Evolutionary conservation across 2,113 vertebrate species (phyloP).

Genomic region (Cheirogaleus medius): DNA sequence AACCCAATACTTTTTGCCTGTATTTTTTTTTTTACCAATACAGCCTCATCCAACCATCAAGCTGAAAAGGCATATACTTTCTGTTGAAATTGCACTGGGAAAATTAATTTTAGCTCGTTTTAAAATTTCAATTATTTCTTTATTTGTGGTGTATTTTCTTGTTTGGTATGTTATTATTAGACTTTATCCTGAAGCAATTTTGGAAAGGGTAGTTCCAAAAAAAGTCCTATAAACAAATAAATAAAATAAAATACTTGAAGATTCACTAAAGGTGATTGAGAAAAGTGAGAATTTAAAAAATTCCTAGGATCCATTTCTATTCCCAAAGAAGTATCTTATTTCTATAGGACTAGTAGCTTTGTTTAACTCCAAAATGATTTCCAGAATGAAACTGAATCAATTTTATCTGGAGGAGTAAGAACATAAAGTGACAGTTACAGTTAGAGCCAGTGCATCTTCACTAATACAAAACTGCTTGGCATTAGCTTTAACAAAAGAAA

Average conservation of each 20-base stretch:
- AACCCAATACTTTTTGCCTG: background rate
- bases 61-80: background rate
- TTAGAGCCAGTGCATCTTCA: background rate
- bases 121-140: background rate
- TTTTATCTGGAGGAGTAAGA: background rate
- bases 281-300: background rate
- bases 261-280: background rate
- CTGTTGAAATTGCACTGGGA: background rate
- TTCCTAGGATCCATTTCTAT: background rate
- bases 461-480: background rate
- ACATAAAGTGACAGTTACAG: background rate
- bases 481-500: slow-evolving; percentile 6
- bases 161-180: background rate
- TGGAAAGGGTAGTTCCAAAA: background rate
- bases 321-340: background rate
- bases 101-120: background rate
- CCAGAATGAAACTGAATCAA: background rate
- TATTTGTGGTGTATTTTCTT: background rate
- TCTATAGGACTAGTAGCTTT: background rate
- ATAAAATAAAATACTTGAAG: background rate
- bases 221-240: background rate
- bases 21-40: background rate
- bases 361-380: background rate
- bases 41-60: background rate
- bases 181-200: background rate